Percentiles rank a stretch among this genome's conserved stretches.
phyloP scores from a whole-genome alignment of 1,140 invertebrate genomes.

The Temnothorax curvispinosus region DNA sequence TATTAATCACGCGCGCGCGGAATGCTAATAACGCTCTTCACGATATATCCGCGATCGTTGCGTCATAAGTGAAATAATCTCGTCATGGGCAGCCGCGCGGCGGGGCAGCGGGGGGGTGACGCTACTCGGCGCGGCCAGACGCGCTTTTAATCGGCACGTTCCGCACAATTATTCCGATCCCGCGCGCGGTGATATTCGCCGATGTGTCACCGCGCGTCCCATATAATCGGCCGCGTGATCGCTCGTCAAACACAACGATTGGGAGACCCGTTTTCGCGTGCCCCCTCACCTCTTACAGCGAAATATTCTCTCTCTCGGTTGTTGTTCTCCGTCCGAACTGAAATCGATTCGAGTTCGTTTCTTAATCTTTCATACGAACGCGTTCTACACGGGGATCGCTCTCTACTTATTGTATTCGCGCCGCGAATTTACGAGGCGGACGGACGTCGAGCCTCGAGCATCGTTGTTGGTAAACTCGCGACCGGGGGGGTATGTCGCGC shows the following conservation, averaged over 20 bases:
- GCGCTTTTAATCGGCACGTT: constrained; percentile 57
- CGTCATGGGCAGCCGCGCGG: not conserved
- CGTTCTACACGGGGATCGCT: not conserved
- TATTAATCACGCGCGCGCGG: not conserved
- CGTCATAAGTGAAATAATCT: constrained; percentile 56
- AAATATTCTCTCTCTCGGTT: not conserved
- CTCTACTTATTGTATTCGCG: too few species aligned
- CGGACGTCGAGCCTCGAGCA: not conserved
- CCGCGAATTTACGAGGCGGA: not conserved
- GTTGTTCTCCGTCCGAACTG: not conserved
- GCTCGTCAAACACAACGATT: too few species aligned
- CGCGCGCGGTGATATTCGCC: not conserved
- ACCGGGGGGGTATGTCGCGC: not conserved
- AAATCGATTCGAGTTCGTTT: not conserved
- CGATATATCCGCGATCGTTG: constrained; percentile 23
- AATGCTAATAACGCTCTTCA: not conserved
- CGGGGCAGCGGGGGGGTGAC: not conserved
- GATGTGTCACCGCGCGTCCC: not conserved
- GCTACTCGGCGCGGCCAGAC: not conserved
- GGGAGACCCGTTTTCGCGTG: not conserved
- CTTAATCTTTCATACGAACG: not conserved
- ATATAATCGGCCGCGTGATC: not conserved
- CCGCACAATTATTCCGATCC: constrained; percentile 49
- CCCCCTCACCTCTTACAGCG: not conserved
- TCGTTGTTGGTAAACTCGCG: constrained; percentile 22